Conservation (phyloP, 2,797 vertebrate species). For the Thaleichthys pacificus region DNA sequence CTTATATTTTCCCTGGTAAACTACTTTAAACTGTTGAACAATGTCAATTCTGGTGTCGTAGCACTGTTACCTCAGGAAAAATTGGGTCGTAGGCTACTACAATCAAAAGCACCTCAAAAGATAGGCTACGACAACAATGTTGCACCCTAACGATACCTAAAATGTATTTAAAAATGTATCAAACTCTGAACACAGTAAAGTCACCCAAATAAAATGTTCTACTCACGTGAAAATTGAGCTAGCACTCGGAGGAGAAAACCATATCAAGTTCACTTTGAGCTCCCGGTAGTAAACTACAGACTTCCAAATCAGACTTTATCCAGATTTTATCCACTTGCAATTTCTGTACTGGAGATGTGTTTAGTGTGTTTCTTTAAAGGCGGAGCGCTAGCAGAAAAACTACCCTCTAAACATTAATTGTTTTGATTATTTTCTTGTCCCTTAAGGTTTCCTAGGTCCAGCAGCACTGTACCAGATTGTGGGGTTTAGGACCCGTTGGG, state of each 20-base stretch:
- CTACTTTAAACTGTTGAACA: background rate
- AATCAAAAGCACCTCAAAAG: background rate
- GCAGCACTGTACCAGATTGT: conserved; percentile 20
- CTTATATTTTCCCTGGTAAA: background rate
- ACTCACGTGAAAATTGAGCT: background rate
- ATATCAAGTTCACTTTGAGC: background rate
- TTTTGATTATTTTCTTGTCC: background rate
- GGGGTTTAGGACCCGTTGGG: conserved; percentile 60
- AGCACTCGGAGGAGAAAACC: background rate
- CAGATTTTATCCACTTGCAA: background rate
- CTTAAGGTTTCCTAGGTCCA: conserved; percentile 14
- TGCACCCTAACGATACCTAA: background rate
- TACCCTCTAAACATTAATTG: background rate
- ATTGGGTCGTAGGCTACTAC: background rate
- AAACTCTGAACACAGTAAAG: background rate
- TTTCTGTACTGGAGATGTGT: background rate
- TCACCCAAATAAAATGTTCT: background rate
- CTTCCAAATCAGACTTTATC: conserved; percentile 17
- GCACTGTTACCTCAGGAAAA: background rate
- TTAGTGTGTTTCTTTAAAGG: background rate
- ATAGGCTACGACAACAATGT: background rate
- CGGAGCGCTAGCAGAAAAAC: conserved; percentile 29
- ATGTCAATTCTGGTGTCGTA: background rate
- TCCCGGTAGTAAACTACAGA: background rate
- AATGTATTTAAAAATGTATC: background rate